These are phyloP conservation scores for Urocynchramus pylzowi DNA, from an alignment of 2,113 vertebrate species.

Conservation along the genomic window DNA sequence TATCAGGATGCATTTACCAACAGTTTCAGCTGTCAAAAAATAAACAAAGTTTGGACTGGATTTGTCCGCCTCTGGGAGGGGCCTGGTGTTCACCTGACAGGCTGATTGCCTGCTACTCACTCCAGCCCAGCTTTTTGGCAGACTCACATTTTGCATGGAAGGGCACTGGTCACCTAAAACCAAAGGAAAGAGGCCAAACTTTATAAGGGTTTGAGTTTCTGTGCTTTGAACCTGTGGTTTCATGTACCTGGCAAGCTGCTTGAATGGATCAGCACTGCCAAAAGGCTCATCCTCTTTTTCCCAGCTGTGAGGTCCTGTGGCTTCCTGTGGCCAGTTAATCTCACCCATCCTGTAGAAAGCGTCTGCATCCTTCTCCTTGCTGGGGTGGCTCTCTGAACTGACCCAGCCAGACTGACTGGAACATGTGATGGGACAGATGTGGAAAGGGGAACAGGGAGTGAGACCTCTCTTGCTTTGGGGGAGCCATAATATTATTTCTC, in stretches of 20 bases:
- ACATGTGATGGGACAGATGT: rapidly evolving
- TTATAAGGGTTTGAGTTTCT: not conserved
- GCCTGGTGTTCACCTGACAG: not conserved
- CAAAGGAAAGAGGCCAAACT: not conserved
- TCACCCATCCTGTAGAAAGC: not conserved
- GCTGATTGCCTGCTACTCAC: not conserved
- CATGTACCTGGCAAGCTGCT: not conserved
- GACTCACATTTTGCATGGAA: not conserved
- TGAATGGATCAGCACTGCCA: not conserved
- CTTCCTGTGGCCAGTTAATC: not conserved
- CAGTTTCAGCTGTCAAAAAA: not conserved
- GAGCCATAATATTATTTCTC: not conserved
- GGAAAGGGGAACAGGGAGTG: not conserved
- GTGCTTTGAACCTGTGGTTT: not conserved
- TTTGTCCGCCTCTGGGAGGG: not conserved
- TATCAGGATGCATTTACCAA: not conserved
- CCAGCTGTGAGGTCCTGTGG: not conserved
- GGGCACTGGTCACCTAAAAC: not conserved
- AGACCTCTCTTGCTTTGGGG: not conserved
- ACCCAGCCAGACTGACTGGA: not conserved
- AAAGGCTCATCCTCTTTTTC: not conserved
- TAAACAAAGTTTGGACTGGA: not conserved
- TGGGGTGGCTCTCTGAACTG: not conserved
- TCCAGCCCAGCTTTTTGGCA: not conserved
- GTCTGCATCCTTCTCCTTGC: not conserved